A percentile compares a stretch with the other conserved stretches of the same genome.
Evolutionary conservation across 92 coral and sea anemone species (phyloP).

Genomic region (Nematostella vectensis): DNA sequence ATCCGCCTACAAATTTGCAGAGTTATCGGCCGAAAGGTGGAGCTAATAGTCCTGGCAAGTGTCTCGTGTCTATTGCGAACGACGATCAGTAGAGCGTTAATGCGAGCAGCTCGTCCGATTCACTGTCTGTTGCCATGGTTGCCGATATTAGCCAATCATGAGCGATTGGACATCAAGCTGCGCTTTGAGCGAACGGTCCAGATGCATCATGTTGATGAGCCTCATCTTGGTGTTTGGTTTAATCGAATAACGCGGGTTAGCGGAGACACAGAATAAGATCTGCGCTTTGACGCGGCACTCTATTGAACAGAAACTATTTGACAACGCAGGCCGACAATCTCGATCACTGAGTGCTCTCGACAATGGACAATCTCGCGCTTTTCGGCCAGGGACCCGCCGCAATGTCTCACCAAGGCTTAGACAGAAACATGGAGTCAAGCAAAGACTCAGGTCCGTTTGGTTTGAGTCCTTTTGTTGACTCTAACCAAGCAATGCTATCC

Average conservation of each 20-base stretch:
- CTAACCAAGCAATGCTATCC: slow-evolving; percentile 60
- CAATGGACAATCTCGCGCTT: slow-evolving; percentile 44
- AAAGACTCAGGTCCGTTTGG: slow-evolving; percentile 55
- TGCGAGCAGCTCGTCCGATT: too few relatives aligned
- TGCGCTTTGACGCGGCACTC: slow-evolving; percentile 9
- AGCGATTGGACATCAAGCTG: slow-evolving; percentile 89
- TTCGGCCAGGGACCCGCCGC: slow-evolving; percentile 31
- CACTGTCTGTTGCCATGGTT: slow-evolving; percentile 79
- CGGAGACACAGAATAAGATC: slow-evolving; percentile 4
- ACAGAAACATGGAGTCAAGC: slow-evolving; percentile 51
- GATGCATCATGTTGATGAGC: slow-evolving; percentile 52
- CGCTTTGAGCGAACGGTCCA: slow-evolving; percentile 67
- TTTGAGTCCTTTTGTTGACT: slow-evolving; percentile 57
- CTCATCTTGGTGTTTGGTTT: slow-evolving; percentile 26
- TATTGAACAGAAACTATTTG: background rate
- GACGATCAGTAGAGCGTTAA: too few relatives aligned
- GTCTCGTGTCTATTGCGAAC: too few relatives aligned
- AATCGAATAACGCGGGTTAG: slow-evolving; percentile 21
- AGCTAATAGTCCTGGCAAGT: too few relatives aligned
- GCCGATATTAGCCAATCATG: too few relatives aligned
- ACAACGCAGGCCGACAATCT: background rate
- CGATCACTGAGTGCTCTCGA: too few relatives aligned
- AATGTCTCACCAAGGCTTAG: slow-evolving; percentile 24
- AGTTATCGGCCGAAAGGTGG: too few relatives aligned
- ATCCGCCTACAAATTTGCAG: too few relatives aligned